Conservation (phyloP, 2,888 invertebrate genomes). For the Leuctra nigra region DNA sequence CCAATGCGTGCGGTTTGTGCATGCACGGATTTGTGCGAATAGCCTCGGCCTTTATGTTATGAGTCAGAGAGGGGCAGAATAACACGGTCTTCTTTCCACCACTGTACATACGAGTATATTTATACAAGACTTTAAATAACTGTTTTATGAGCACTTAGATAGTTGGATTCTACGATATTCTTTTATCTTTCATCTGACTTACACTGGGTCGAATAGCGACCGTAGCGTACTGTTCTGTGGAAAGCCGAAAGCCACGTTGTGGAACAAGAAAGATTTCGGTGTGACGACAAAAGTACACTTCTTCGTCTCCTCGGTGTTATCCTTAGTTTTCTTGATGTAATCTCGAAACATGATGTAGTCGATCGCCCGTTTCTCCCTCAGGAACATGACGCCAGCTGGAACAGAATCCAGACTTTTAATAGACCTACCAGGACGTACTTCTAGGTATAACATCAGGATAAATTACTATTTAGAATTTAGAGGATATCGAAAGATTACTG, state of each 20-base stretch:
- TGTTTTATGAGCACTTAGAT: no score
- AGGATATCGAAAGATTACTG: no score
- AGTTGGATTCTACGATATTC: no score
- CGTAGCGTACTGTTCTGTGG: conserved; percentile 53
- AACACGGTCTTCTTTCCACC: no score
- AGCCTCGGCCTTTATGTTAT: no score
- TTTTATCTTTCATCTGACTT: no score
- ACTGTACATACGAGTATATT: no score
- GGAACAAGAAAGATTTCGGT: conserved; percentile 56
- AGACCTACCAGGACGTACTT: not conserved
- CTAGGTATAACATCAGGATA: no score
- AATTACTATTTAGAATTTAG: not conserved
- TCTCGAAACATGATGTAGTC: conserved; percentile 63
- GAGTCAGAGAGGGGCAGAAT: no score
- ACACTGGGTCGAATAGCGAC: conserved; percentile 62
- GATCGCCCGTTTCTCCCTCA: conserved; percentile 64
- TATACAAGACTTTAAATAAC: no score
- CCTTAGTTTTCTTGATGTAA: conserved; percentile 54
- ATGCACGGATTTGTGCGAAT: no score
- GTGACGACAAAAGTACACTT: conserved; percentile 74
- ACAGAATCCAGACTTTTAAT: not conserved
- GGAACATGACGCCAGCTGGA: conserved; percentile 46
- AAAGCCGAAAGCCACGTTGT: conserved; percentile 66
- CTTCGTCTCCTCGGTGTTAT: conserved; percentile 50
- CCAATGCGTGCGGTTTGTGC: no score